phyloP scores from a whole-genome alignment of 1,140 invertebrate species.

The Caenorhabditis latens region DNA sequence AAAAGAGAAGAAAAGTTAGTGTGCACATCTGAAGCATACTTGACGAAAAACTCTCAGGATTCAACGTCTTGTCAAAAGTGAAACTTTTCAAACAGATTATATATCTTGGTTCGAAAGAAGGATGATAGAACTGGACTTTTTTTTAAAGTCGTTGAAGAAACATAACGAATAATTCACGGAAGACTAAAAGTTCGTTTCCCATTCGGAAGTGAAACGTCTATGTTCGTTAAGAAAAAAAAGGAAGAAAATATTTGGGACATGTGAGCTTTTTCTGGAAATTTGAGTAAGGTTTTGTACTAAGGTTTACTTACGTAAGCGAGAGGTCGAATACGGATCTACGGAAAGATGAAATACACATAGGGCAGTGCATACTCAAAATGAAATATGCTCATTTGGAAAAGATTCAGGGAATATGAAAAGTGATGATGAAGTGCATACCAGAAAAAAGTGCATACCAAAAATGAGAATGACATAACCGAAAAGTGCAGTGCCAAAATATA shows the following conservation, averaged over 20 bases:
- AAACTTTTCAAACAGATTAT: slow-evolving; percentile 21
- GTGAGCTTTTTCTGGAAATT: slow-evolving; percentile 17
- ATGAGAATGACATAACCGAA: too few species aligned
- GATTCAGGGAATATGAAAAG: too few species aligned
- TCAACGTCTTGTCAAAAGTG: slow-evolving; percentile 26
- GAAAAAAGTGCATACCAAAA: too few species aligned
- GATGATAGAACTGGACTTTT: not conserved
- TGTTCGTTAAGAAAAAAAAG: not conserved
- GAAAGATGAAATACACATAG: not conserved
- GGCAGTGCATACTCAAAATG: too few species aligned
- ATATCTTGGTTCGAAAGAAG: not conserved
- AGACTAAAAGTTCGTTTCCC: slow-evolving; percentile 1
- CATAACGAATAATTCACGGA: slow-evolving; percentile 12
- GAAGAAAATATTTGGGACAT: not conserved
- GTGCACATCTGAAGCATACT: slow-evolving; percentile 3
- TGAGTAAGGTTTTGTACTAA: not conserved
- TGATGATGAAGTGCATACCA: too few species aligned
- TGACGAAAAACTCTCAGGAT: slow-evolving; percentile 31
- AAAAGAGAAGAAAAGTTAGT: not conserved
- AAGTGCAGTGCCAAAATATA: too few species aligned
- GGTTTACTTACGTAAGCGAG: too few species aligned
- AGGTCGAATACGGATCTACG: not conserved
- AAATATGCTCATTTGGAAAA: too few species aligned
- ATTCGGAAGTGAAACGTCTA: not conserved
- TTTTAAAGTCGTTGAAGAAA: not conserved